Evolutionary conservation across 2,797 vertebrate genomes (phyloP), one percentile per base, ranked within the genome.

Genomic region (Telmatherina bonti): DNA sequence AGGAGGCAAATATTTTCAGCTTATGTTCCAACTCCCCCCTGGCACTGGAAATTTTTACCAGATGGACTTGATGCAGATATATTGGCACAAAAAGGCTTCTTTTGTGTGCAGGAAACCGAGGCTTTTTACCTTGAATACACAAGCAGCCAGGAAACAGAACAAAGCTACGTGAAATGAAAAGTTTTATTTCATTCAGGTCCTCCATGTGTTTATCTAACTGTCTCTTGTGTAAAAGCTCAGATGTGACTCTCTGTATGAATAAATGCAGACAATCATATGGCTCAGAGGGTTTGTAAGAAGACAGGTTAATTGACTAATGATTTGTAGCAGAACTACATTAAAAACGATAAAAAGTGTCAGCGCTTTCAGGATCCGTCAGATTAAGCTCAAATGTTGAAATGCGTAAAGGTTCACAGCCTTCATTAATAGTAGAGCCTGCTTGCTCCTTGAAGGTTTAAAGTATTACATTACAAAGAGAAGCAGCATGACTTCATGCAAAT

Each of bases 1-100:
- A 81, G 60, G 64, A 86, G 79, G 67, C 43, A 58, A 80, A 85
- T 79, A 83, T 85, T 87, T 90, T 90, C 82, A 86, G 62, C 84
- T 75, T 80, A 53, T 74, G 66, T 80, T 81, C 77, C 29, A 55
- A 70, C 69, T 74, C 47, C 67, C 51, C 57, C 27, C 45, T 58
- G 72, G 74, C 55, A 53, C 51, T 74, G 75, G 67, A 72, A 78
- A 86, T 64, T 13, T 63, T 43, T n/a, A 78, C 57, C 83, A 86
- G 82, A 86, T 86, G 80, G 76, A 77, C 70, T 77, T 66, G 66
- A 84, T 66, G 58, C 65, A 78, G 78, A 85, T 83, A 72, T 63
- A 78, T 33, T 30, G 67, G 58, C 69, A 13, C 56, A 70, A 66
- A 52, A 65, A 63, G 49, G 54, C 16, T 67, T 72, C 63, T 31